Evolutionary conservation across 2,797 vertebrate species (phyloP).

Genomic region (Sebastes nivosus): DNA sequence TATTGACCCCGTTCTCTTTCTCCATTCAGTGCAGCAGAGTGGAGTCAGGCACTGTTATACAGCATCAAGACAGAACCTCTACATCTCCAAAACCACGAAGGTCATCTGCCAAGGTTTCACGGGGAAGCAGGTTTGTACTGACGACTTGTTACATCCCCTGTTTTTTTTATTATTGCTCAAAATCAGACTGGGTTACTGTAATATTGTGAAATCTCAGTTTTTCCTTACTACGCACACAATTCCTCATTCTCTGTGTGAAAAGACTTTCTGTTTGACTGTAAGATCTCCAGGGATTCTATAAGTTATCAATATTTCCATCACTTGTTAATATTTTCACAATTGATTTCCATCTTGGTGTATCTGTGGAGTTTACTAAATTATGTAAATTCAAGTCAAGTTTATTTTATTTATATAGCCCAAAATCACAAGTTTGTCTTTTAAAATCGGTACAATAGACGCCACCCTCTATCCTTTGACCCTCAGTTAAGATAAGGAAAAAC

Average conservation of each 20-base stretch:
- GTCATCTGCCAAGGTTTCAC: constrained; percentile 99
- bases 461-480: not conserved
- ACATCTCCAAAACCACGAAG: constrained; percentile 91
- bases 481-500: not conserved
- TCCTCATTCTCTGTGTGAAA: not conserved
- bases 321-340: not conserved
- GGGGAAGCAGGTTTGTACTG: constrained; percentile 94
- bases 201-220: constrained; percentile 22
- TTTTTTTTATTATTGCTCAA: constrained; percentile 2
- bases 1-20: constrained; percentile 5
- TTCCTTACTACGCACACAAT: not conserved
- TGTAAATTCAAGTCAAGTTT: not conserved
- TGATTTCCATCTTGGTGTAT: not conserved
- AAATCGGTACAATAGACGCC: not conserved
- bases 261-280: not conserved
- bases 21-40: constrained; percentile 88
- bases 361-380: not conserved
- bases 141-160: not conserved
- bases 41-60: constrained; percentile 92
- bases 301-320: not conserved
- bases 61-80: constrained; percentile 89
- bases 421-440: not conserved
- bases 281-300: not conserved
- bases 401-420: not conserved
- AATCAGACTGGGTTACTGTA: not conserved